phyloP scores from a whole-genome alignment of 2,888 invertebrate genomes.

The Yponomeuta cagnagella region DNA sequence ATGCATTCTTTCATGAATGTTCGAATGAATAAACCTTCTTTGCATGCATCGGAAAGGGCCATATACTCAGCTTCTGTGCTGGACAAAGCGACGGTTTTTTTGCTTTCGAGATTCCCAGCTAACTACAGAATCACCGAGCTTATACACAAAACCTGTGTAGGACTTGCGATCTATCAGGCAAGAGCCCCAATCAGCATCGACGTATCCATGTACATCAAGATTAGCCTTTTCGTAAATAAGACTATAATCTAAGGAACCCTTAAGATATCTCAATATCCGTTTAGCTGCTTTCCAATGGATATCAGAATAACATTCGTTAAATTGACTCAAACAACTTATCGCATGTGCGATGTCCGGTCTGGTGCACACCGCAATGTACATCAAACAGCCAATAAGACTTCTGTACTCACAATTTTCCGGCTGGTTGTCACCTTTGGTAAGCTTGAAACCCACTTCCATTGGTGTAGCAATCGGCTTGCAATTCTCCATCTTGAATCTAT shows the following conservation, averaged over 20 bases:
- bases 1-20: no score
- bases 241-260: not conserved
- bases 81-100: no score
- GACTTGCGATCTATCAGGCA: not conserved
- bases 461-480: no score
- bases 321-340: slow-evolving; percentile 13
- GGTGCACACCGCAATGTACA: slow-evolving; percentile 19
- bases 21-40: no score
- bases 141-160: not conserved
- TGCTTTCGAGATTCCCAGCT: not conserved
- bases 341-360: slow-evolving; percentile 2
- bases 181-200: not conserved
- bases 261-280: not conserved
- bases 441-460: no score
- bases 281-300: not conserved
- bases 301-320: not conserved
- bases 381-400: slow-evolving; percentile 20
- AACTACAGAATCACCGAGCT: no score
- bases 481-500: no score
- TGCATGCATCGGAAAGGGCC: no score
- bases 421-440: no score
- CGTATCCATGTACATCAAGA: not conserved
- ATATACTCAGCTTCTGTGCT: no score
- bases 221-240: not conserved
- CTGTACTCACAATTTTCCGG: slow-evolving; percentile 11